phyloP scores from a whole-genome alignment of 2,888 invertebrate species.

The Nephrotoma guestfalica region DNA sequence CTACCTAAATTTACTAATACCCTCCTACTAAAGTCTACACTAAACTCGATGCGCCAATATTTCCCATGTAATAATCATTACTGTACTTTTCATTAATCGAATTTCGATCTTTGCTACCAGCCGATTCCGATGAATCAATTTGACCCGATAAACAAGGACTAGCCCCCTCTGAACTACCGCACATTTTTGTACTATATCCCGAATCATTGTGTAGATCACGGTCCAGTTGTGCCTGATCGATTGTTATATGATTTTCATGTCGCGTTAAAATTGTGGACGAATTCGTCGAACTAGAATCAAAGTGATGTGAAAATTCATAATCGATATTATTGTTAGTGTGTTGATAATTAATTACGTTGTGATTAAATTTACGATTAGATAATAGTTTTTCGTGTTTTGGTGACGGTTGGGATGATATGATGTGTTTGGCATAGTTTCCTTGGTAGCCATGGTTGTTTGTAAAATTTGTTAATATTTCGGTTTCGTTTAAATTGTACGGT shows the following conservation, averaged over 20 bases:
- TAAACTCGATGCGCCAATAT: conserved; percentile 49
- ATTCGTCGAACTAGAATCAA: neutral
- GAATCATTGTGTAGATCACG: conserved; percentile 67
- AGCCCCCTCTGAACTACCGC: conserved; percentile 62
- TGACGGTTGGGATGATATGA: neutral
- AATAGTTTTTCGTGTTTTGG: conserved; percentile 12
- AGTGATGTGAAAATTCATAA: conserved; percentile 11
- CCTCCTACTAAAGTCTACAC: conserved; percentile 30
- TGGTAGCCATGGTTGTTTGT: neutral
- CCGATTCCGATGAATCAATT: conserved; percentile 10
- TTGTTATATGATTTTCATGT: conserved; percentile 13
- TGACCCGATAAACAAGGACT: conserved; percentile 55
- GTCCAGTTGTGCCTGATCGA: conserved; percentile 32
- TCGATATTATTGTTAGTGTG: conserved; percentile 11
- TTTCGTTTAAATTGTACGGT: conserved; percentile 9
- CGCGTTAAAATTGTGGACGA: conserved; percentile 5
- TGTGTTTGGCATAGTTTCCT: neutral
- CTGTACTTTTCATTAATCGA: conserved; percentile 18
- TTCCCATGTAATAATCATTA: conserved; percentile 14
- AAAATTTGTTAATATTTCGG: neutral
- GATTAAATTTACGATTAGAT: conserved; percentile 13
- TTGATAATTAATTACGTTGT: neutral
- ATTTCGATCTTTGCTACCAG: neutral
- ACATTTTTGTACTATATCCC: conserved; percentile 71
- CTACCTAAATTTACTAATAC: neutral